These are phyloP conservation scores for Latrodectus elegans DNA, from an alignment of 2,888 invertebrate genomes.

Conservation along the genomic window DNA sequence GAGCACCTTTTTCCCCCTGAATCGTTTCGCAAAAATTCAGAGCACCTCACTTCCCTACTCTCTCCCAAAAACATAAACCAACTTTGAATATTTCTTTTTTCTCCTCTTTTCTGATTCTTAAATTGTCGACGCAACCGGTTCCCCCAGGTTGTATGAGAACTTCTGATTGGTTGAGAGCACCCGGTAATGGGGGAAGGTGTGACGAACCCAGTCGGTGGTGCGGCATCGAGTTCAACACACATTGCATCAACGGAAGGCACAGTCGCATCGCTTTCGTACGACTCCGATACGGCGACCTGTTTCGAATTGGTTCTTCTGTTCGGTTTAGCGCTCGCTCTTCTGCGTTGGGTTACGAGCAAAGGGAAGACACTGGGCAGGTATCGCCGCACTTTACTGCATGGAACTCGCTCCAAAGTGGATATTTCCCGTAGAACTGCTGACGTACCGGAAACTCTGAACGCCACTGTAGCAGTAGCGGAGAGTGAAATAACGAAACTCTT, in stretches of 20 bases:
- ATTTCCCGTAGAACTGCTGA: too few relatives aligned
- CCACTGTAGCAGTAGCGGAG: too few relatives aligned
- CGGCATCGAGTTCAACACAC: constrained; percentile 58
- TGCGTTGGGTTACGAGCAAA: constrained; percentile 13
- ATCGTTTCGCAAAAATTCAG: constrained; percentile 28
- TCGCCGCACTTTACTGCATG: too few relatives aligned
- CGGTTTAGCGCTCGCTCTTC: constrained; percentile 29
- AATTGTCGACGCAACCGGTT: constrained; percentile 51
- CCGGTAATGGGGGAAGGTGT: constrained; percentile 68
- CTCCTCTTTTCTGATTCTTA: constrained; percentile 7
- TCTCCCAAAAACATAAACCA: constrained; percentile 19
- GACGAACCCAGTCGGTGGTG: constrained; percentile 64
- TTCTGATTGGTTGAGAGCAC: constrained; percentile 54
- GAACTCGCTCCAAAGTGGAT: too few relatives aligned
- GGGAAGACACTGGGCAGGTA: neutral
- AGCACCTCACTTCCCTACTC: constrained; percentile 46
- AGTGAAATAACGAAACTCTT: neutral
- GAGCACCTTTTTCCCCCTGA: neutral
- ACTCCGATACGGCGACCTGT: constrained; percentile 8
- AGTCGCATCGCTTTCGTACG: constrained; percentile 28
- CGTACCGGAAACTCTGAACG: too few relatives aligned
- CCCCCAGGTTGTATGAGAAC: constrained; percentile 14
- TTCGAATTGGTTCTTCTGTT: constrained; percentile 27
- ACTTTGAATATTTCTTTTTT: constrained; percentile 10
- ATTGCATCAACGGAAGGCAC: constrained; percentile 35